Conservation (phyloP, 2,797 vertebrate species). For the Percopsis omiscomaycus region DNA sequence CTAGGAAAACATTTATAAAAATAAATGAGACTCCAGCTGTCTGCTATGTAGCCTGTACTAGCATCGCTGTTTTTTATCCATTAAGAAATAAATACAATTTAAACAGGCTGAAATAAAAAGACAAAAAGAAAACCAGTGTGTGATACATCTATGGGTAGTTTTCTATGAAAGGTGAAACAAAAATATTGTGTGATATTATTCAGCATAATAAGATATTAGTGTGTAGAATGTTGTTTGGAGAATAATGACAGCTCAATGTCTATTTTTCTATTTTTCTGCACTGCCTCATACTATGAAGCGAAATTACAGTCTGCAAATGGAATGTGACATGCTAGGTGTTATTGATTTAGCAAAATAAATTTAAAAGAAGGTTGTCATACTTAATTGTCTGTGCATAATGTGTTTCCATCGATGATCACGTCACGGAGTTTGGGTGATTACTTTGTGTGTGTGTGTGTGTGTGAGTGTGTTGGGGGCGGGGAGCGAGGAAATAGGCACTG, state of each 20-base stretch:
- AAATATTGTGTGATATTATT: slow-evolving; percentile 31
- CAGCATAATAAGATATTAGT: slow-evolving; percentile 47
- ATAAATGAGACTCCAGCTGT: too few species aligned
- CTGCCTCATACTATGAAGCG: slow-evolving; percentile 31
- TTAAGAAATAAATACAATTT: slow-evolving; percentile 31
- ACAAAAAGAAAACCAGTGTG: slow-evolving; percentile 14
- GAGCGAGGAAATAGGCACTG: slow-evolving; percentile 70
- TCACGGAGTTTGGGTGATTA: not conserved
- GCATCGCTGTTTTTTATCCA: slow-evolving; percentile 8
- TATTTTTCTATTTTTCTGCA: slow-evolving; percentile 54
- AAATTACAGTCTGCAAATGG: slow-evolving; percentile 36
- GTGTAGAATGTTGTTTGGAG: slow-evolving; percentile 46
- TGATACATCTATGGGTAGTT: slow-evolving; percentile 27
- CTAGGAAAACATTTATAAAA: too few species aligned
- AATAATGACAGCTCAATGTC: slow-evolving; percentile 35
- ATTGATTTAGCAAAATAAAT: slow-evolving; percentile 68
- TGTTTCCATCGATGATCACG: slow-evolving; percentile 3
- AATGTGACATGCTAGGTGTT: slow-evolving; percentile 57
- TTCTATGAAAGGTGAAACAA: slow-evolving; percentile 18
- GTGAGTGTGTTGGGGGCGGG: slow-evolving; percentile 1
- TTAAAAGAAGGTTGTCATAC: slow-evolving; percentile 41
- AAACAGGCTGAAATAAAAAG: slow-evolving; percentile 1
- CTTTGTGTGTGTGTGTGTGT: not conserved
- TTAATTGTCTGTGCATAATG: slow-evolving; percentile 41
- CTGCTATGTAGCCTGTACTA: too few species aligned